phyloP scores from a whole-genome alignment of 1,140 invertebrate genomes.

The Lerema accius region DNA sequence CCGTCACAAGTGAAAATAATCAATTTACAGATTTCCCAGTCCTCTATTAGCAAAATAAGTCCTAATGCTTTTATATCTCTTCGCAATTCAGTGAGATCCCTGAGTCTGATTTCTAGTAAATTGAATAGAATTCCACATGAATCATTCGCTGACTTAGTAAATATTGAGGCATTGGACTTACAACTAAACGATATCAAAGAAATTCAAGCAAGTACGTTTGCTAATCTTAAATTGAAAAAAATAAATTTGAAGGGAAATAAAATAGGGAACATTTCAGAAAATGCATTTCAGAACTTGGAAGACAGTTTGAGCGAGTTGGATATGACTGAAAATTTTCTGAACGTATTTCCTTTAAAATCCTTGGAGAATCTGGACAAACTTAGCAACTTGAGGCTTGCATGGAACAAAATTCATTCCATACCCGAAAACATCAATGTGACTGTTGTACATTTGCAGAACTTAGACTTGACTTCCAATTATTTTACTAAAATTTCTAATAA shows the following conservation, averaged over 20 bases:
- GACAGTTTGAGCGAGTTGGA: constrained; percentile 91
- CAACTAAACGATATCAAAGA: constrained; percentile 93
- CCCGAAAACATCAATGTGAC: constrained; percentile 88
- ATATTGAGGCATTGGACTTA: constrained; percentile 90
- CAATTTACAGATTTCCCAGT: constrained; percentile 93
- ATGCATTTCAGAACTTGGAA: constrained; percentile 92
- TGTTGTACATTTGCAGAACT: constrained; percentile 87
- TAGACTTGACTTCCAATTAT: constrained; percentile 94
- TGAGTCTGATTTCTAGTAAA: constrained; percentile 92
- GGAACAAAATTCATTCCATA: constrained; percentile 89
- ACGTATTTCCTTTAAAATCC: constrained; percentile 90
- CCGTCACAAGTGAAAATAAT: constrained; percentile 85
- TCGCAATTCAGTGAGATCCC: constrained; percentile 88
- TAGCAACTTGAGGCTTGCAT: constrained; percentile 89
- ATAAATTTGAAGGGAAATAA: constrained; percentile 93
- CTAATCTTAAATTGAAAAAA: constrained; percentile 90
- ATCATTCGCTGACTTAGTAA: constrained; percentile 87
- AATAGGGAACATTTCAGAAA: constrained; percentile 90
- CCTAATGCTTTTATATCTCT: constrained; percentile 88
- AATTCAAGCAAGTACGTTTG: constrained; percentile 92
- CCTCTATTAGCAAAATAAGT: constrained; percentile 88
- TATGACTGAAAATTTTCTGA: constrained; percentile 92
- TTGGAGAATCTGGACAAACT: constrained; percentile 90
- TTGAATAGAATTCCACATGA: constrained; percentile 91
- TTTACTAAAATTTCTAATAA: constrained; percentile 89